Percentiles rank a stretch among this genome's conserved stretches.
These are phyloP conservation scores for Eulemur mongoz DNA, from an alignment of 2,797 vertebrate species.

Conservation along the genomic window DNA sequence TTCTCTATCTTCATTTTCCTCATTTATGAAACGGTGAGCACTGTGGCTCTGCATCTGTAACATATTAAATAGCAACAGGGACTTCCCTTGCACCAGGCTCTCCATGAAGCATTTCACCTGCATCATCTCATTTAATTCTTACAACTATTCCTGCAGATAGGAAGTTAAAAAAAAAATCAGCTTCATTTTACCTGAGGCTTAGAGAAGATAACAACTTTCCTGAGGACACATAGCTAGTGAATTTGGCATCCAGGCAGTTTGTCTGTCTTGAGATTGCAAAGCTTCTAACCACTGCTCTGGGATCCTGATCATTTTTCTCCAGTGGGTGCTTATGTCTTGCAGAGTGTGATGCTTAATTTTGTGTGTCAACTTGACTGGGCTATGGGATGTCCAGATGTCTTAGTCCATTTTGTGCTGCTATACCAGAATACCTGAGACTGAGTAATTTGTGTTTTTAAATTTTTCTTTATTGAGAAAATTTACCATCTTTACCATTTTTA, in stretches of 20 bases:
- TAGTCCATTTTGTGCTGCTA: not conserved
- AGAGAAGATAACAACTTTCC: not conserved
- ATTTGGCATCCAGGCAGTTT: not conserved
- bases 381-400: not conserved
- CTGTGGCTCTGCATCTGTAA: not conserved
- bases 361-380: not conserved
- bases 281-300: not conserved
- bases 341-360: not conserved
- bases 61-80: not conserved
- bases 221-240: not conserved
- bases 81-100: not conserved
- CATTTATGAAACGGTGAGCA: not conserved
- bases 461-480: not conserved
- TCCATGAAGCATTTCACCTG: not conserved
- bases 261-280: not conserved
- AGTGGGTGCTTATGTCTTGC: not conserved
- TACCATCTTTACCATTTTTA: not conserved
- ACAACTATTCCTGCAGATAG: not conserved
- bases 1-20: not conserved
- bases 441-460: not conserved
- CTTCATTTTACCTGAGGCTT: not conserved
- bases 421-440: not conserved
- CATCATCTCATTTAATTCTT: not conserved
- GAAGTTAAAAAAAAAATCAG: not conserved
- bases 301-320: not conserved